Conservation (phyloP, 2,888 invertebrate species). For the Latrodectus elegans region DNA sequence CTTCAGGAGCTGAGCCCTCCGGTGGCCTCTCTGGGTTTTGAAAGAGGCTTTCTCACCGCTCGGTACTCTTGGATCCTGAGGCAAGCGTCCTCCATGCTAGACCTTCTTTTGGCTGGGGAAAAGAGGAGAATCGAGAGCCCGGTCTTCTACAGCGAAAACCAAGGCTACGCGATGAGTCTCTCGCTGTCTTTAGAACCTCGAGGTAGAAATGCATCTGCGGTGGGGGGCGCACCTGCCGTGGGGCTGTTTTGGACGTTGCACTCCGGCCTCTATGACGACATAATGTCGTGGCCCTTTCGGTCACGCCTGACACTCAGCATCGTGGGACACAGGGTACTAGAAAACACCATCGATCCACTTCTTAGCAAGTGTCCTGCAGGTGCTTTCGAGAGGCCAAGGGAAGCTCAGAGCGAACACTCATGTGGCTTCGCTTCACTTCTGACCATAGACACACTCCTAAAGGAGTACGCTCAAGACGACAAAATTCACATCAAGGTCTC, state of each 20-base stretch:
- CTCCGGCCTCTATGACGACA: constrained; percentile 40
- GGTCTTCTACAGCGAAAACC: constrained; percentile 55
- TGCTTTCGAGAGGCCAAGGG: constrained; percentile 54
- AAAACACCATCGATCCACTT: constrained; percentile 26
- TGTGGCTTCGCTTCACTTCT: constrained; percentile 59
- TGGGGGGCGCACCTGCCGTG: constrained; percentile 7
- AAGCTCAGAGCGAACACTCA: constrained; percentile 47
- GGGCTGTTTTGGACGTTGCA: constrained; percentile 56
- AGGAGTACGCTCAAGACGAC: constrained; percentile 27
- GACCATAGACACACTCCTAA: constrained; percentile 22
- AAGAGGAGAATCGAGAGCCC: constrained; percentile 54
- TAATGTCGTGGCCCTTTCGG: constrained; percentile 61
- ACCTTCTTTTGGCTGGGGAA: constrained; percentile 34
- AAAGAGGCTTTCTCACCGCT: constrained; percentile 26
- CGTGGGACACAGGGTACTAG: neutral
- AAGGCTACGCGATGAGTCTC: constrained; percentile 62
- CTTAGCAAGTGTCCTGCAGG: constrained; percentile 53
- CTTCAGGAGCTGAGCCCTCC: constrained; percentile 48
- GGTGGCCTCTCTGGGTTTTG: constrained; percentile 29
- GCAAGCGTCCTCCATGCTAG: constrained; percentile 2
- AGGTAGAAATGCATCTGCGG: constrained; percentile 10
- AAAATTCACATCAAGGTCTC: constrained; percentile 26
- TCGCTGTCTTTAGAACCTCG: constrained; percentile 41
- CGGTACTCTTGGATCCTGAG: constrained; percentile 61
- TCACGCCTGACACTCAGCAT: constrained; percentile 29